Base-by-base conservation (phyloP, 2,797 vertebrate species). In the Gephyroberyx darwinii region DNA sequence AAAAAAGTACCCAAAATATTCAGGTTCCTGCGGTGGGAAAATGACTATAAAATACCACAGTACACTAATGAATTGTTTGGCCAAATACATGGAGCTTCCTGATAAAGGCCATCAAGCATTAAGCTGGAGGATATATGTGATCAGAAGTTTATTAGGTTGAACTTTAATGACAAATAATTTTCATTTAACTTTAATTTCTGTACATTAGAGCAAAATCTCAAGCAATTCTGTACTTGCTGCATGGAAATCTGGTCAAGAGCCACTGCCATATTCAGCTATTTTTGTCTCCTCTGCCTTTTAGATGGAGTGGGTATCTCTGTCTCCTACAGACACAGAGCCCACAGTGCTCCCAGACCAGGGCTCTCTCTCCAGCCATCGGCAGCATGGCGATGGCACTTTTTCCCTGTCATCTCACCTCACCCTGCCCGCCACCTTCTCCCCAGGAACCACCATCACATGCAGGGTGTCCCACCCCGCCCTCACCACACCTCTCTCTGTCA, bases 261-360 rank as follows among this genome's bases (percentile, higher is more conserved):
- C 39, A 17, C 22, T 31, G 12, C 12, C n/a, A n/a, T 43, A 8
- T 6, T 53, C 13, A 56, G 5, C 20, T 43, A 22, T 37, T 71
- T 12, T 22, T 41, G 26, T 64, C 59, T 45, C 6, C 2, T 69
- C 9, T 19, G n/a, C 8, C 43, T 43, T 71, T 79, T 59, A 95
- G 94, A 93, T 96, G 78, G 92, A 92, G 5, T 97, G 96, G 96
- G 87, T 91, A 30, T 90, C 75, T 17, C 63, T 91, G 70, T 12
- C 75, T 35, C 81, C 89, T 0, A 37, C 73, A n/a, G 72, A 78
- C 12, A 17, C 85, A 6, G 88, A 92, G 77, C 89, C 86, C 0
- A 47, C 80, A 8, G 73, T 89, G 57, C 78, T 90, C 58, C 43
- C 82, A 54, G 0, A 82, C 22, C 88, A 91, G 61, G 77, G 86